These are phyloP conservation scores for Oreortyx pictus DNA, from an alignment of 2,797 vertebrate genomes.

Conservation along the genomic window DNA sequence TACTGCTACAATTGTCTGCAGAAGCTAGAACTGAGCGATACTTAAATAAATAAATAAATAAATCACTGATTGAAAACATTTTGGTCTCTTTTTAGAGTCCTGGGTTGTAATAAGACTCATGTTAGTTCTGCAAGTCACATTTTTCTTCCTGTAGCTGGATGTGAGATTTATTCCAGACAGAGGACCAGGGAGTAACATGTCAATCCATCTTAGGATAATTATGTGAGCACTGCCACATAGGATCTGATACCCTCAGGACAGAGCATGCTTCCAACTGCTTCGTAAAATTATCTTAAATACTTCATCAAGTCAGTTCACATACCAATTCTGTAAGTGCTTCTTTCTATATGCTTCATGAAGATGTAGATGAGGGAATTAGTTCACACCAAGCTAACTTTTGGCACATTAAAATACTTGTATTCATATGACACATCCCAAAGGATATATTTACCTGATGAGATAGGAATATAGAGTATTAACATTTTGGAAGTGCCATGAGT, in stretches of 20 bases:
- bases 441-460: conserved; percentile 15
- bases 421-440: not conserved
- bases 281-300: conserved; percentile 40
- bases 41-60: not conserved
- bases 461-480: not conserved
- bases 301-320: conserved; percentile 7
- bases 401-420: conserved; percentile 19
- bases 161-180: conserved; percentile 42
- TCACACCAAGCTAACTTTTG: conserved; percentile 46
- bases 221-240: conserved; percentile 18
- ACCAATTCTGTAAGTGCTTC: not conserved
- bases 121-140: not conserved
- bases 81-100: not conserved
- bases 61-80: conserved; percentile 36
- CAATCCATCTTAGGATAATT: conserved; percentile 30
- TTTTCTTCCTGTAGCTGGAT: conserved; percentile 29
- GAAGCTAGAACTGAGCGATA: not conserved
- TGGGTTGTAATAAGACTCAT: not conserved
- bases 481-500: conserved; percentile 39
- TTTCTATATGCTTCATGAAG: not conserved
- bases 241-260: conserved; percentile 38
- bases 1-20: not conserved
- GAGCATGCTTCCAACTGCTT: conserved; percentile 11
- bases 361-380: conserved; percentile 41
- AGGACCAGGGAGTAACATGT: conserved; percentile 3